These are phyloP conservation scores for Thalassarche chlororhynchos DNA, from an alignment of 2,113 vertebrate genomes.

Conservation along the genomic window DNA sequence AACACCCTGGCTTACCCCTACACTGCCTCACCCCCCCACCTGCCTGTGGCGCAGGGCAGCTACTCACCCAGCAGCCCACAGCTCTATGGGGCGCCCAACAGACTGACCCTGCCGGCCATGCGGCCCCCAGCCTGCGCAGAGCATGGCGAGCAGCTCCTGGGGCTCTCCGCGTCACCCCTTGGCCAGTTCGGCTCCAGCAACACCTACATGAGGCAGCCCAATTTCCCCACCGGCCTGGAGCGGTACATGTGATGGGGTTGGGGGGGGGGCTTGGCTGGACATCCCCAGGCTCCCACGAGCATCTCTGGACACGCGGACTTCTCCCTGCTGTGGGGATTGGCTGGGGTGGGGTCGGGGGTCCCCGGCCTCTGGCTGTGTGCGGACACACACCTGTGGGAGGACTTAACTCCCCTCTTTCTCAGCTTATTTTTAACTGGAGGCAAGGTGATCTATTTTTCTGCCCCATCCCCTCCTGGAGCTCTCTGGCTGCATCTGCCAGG, in stretches of 20 bases:
- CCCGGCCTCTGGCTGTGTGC: accelerated
- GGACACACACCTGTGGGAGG: accelerated
- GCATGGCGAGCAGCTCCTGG: conserved; percentile 87
- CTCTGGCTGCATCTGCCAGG: not conserved
- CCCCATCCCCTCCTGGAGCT: not conserved
- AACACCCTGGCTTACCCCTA: conserved; percentile 76
- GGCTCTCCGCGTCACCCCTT: conserved; percentile 74
- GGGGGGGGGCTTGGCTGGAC: not conserved
- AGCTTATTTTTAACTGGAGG: not conserved
- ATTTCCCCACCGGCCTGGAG: conserved; percentile 86
- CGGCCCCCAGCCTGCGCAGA: conserved; percentile 78
- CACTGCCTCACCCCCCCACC: conserved; percentile 80
- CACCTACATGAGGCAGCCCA: conserved; percentile 86
- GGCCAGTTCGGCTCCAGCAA: conserved; percentile 78
- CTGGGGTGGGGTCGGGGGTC: not conserved
- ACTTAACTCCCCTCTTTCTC: not conserved
- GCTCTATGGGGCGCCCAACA: conserved; percentile 83
- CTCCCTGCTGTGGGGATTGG: not conserved
- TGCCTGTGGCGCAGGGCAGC: conserved; percentile 75
- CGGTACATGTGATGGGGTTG: conserved; percentile 84
- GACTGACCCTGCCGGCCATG: conserved; percentile 74
- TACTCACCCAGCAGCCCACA: conserved; percentile 82
- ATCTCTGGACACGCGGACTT: not conserved
- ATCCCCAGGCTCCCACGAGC: not conserved
- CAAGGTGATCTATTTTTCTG: not conserved